Evolutionary conservation across 2,888 invertebrate species (phyloP).

Genomic region (Liopterus haemorrhoidalis): DNA sequence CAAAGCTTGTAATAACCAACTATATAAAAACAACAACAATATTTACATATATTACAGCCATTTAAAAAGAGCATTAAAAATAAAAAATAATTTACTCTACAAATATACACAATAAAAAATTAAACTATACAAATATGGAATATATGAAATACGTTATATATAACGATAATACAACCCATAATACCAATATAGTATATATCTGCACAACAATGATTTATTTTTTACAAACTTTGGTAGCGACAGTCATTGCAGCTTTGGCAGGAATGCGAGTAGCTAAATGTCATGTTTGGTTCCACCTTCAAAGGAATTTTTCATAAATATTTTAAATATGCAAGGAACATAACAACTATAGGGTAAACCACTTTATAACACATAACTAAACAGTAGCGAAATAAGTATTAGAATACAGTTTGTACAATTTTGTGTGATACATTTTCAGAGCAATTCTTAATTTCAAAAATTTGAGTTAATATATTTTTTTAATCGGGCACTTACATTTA

Average conservation of each 20-base stretch:
- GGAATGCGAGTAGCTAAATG: conserved; percentile 22
- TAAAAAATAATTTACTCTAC: conserved; percentile 5
- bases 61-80: conserved; percentile 3
- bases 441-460: too few species aligned
- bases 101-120: conserved; percentile 6
- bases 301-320: too few species aligned
- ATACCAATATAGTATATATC: not conserved
- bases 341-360: too few species aligned
- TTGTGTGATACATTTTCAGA: too few species aligned
- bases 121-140: conserved; percentile 17
- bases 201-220: conserved; percentile 6
- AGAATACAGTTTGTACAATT: too few species aligned
- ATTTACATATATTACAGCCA: conserved; percentile 21
- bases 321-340: too few species aligned
- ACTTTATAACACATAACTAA: too few species aligned
- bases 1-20: too few species aligned
- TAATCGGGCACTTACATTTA: too few species aligned
- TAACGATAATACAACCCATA: not conserved
- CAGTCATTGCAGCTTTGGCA: conserved; percentile 17
- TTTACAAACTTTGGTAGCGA: conserved; percentile 18
- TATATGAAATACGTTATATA: conserved; percentile 12
- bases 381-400: too few species aligned
- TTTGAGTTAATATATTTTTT: too few species aligned
- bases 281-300: conserved; percentile 23
- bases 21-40: conserved; percentile 17